These are phyloP conservation scores for Drosophila rellima DNA, from an alignment of 2,888 invertebrate species.

Conservation along the genomic window DNA sequence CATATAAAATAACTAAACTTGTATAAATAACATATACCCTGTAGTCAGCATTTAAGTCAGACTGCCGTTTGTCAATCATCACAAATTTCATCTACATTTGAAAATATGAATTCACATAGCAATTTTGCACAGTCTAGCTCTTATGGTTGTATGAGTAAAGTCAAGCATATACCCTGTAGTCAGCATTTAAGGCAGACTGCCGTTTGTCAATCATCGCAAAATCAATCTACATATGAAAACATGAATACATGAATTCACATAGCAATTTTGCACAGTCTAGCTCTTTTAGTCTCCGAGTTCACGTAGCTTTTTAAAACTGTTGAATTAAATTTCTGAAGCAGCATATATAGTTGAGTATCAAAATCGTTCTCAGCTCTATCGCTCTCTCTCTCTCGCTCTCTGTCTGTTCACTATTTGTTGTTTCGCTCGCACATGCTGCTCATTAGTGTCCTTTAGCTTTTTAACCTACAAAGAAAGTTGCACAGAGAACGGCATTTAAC, in stretches of 20 bases:
- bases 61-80: neutral
- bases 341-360: too few species aligned
- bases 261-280: neutral
- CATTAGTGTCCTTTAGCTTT: constrained; percentile 57
- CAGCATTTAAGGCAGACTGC: neutral
- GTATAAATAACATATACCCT: neutral
- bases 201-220: neutral
- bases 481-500: constrained; percentile 50
- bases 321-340: too few species aligned
- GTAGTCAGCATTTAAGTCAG: neutral
- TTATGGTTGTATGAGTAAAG: too few species aligned
- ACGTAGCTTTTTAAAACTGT: neutral
- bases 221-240: neutral
- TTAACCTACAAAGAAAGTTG: constrained; percentile 47
- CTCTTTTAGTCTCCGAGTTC: neutral
- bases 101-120: neutral
- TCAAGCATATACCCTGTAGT: neutral
- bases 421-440: constrained; percentile 11
- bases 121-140: neutral
- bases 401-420: neutral
- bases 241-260: neutral
- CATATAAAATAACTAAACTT: too few species aligned
- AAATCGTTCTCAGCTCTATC: too few species aligned
- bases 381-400: neutral
- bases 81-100: neutral